These are phyloP conservation scores for Lithophane socia DNA, from an alignment of 2,888 invertebrate genomes.

Conservation along the genomic window DNA sequence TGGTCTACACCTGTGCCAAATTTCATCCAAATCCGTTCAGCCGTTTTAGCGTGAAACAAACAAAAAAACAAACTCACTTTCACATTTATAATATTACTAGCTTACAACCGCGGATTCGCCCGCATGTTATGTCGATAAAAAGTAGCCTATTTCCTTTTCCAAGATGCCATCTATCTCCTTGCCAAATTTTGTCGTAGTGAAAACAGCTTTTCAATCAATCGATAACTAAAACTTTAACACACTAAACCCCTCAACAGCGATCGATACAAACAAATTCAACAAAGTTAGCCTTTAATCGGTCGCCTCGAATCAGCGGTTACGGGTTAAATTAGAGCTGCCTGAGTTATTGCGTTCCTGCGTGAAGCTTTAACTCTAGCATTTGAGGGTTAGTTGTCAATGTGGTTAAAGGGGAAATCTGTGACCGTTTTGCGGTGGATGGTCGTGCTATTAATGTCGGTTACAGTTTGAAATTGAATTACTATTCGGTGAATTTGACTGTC, in stretches of 20 bases:
- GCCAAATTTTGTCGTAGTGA: too few species aligned
- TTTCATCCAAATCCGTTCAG: too few species aligned
- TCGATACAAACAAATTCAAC: constrained; percentile 44
- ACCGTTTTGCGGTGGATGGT: constrained; percentile 36
- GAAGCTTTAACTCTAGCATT: constrained; percentile 36
- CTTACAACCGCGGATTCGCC: too few species aligned
- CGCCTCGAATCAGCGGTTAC: constrained; percentile 36
- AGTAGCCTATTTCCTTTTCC: too few species aligned
- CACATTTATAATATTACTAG: too few species aligned
- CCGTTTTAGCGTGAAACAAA: too few species aligned
- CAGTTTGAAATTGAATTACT: constrained; percentile 28
- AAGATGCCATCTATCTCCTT: too few species aligned
- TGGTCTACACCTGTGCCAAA: too few species aligned
- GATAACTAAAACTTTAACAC: constrained; percentile 8
- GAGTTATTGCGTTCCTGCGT: constrained; percentile 55
- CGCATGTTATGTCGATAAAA: too few species aligned
- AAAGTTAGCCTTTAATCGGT: constrained; percentile 50
- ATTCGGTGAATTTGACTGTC: neutral
- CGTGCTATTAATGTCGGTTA: neutral
- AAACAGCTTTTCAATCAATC: constrained; percentile 10
- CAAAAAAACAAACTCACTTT: too few species aligned
- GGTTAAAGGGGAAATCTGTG: constrained; percentile 32
- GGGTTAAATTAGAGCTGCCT: constrained; percentile 47
- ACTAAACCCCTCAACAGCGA: constrained; percentile 8
- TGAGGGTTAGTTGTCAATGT: constrained; percentile 38